Percentiles rank a stretch among this genome's conserved stretches.
Evolutionary conservation across 2,888 invertebrate genomes (phyloP).

Genomic region (Osmoderma eremita): DNA sequence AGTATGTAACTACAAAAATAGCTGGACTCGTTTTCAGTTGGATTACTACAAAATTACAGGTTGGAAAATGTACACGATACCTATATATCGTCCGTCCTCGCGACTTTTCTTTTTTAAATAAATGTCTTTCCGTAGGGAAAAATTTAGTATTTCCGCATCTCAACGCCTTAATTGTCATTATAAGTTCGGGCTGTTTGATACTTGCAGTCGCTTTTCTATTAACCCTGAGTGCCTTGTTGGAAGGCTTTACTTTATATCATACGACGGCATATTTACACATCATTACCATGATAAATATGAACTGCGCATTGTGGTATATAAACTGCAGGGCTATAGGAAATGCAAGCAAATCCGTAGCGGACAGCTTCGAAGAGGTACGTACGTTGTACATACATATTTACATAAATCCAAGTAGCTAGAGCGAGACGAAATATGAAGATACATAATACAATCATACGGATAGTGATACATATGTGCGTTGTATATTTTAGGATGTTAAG

Average conservation of each 20-base stretch:
- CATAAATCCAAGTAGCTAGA: no score
- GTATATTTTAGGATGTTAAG: conserved; percentile 66
- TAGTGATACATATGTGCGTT: neutral
- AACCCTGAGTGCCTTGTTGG: conserved; percentile 70
- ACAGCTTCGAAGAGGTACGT: conserved; percentile 59
- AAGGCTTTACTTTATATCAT: conserved; percentile 73
- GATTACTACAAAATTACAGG: conserved; percentile 62
- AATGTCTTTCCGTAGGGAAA: conserved; percentile 63
- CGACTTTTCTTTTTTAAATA: no score
- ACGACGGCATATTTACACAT: conserved; percentile 74
- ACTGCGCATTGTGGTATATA: conserved; percentile 77
- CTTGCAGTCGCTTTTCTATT: conserved; percentile 71
- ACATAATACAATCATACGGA: neutral
- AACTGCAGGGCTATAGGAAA: conserved; percentile 75
- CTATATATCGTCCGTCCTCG: no score
- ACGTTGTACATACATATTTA: no score
- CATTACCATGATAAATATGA: conserved; percentile 78
- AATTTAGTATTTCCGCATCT: conserved; percentile 71
- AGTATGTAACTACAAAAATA: conserved; percentile 76
- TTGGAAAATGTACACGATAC: no score
- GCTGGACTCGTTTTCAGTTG: conserved; percentile 75
- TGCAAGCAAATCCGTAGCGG: conserved; percentile 63
- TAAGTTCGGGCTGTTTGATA: conserved; percentile 71
- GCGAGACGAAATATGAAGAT: no score
- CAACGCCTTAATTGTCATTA: conserved; percentile 70